phyloP scores from a whole-genome alignment of 2,888 invertebrate species.

The Scaptomyza flava region DNA sequence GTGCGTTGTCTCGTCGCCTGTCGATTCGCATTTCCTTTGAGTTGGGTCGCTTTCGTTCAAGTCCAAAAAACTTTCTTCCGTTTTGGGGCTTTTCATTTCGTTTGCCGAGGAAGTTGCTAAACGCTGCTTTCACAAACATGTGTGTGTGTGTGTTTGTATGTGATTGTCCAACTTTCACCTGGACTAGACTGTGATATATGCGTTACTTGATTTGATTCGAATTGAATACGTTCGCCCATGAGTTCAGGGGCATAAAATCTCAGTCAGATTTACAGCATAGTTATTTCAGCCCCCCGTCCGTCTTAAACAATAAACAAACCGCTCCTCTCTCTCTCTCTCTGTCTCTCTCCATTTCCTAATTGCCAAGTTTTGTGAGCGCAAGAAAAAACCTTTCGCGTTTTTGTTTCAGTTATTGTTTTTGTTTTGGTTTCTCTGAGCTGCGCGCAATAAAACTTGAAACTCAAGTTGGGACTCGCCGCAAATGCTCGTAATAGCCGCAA shows the following conservation, averaged over 20 bases:
- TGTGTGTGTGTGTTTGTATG: not conserved
- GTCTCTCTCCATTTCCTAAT: slow-evolving; percentile 23
- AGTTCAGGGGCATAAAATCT: slow-evolving; percentile 44
- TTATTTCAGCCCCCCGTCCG: slow-evolving; percentile 6
- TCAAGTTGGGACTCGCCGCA: slow-evolving; percentile 38
- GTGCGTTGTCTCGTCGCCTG: slow-evolving; percentile 70
- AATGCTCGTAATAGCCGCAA: slow-evolving; percentile 67
- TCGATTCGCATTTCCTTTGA: slow-evolving; percentile 64
- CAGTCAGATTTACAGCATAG: slow-evolving; percentile 42
- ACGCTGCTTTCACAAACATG: slow-evolving; percentile 43
- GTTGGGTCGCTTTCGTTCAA: slow-evolving; percentile 52
- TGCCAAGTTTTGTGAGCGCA: slow-evolving; percentile 36
- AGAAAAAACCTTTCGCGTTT: slow-evolving; percentile 14
- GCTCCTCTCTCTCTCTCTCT: not conserved
- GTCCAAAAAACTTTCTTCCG: slow-evolving; percentile 46
- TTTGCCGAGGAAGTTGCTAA: slow-evolving; percentile 38
- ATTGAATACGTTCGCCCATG: slow-evolving; percentile 61
- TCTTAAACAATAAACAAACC: too few species aligned
- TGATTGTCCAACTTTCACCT: slow-evolving; percentile 53
- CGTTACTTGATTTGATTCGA: slow-evolving; percentile 61
- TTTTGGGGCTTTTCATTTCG: slow-evolving; percentile 63
- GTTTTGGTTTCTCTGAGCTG: slow-evolving; percentile 8
- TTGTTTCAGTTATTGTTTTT: slow-evolving; percentile 12
- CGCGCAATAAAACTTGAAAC: slow-evolving; percentile 65
- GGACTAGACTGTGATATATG: slow-evolving; percentile 53